Conservation (phyloP, 2,113 vertebrate genomes). For the Phainopepla nitens region DNA sequence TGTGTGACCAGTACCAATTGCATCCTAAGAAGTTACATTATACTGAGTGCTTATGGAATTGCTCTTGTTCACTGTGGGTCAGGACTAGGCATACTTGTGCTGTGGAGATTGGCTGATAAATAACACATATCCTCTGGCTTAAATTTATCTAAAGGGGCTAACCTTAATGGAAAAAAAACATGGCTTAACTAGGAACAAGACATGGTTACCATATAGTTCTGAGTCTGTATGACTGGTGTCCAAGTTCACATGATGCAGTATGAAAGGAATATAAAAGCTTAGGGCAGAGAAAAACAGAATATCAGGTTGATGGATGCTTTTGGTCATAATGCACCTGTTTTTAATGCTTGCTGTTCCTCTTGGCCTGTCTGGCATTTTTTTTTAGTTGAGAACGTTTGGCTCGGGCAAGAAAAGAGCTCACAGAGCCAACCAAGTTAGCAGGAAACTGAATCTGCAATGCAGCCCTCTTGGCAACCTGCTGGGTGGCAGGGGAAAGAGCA, state of each 20-base stretch:
- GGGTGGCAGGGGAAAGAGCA: background rate
- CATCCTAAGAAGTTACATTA: background rate
- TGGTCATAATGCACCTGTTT: background rate
- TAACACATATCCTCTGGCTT: background rate
- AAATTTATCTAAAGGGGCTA: background rate
- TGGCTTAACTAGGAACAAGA: background rate
- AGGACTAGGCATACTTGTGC: background rate
- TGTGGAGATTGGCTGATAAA: background rate
- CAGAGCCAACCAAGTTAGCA: background rate
- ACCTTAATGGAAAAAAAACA: background rate
- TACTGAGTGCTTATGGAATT: background rate
- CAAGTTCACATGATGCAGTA: background rate
- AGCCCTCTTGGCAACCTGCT: background rate
- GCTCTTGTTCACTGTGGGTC: background rate
- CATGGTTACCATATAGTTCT: background rate
- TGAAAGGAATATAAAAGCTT: background rate
- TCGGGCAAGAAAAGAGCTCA: background rate
- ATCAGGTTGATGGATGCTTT: background rate
- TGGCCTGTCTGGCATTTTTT: background rate
- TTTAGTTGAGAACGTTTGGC: background rate
- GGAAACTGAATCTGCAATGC: background rate
- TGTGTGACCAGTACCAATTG: background rate
- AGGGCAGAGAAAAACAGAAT: background rate
- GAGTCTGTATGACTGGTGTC: background rate
- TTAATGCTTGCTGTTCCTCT: background rate